Evolutionary conservation across 2,797 vertebrate genomes (phyloP).

Genomic region (Melanotaenia nigrans): DNA sequence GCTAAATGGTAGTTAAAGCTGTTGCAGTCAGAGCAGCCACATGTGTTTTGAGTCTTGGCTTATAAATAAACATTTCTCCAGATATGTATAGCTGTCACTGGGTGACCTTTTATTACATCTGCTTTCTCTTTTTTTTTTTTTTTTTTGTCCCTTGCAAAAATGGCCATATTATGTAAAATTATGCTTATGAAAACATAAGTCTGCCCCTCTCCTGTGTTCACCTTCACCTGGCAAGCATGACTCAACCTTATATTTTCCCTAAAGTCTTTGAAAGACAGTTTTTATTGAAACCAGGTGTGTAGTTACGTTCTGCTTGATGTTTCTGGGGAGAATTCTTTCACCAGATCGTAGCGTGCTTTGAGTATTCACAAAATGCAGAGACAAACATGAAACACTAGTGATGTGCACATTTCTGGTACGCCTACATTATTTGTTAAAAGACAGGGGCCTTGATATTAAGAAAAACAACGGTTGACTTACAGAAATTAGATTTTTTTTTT

Average conservation of each 20-base stretch:
- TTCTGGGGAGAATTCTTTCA: constrained; percentile 61
- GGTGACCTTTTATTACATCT: constrained; percentile 87
- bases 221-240: constrained; percentile 85
- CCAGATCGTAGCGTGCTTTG: constrained; percentile 67
- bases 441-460: constrained; percentile 12
- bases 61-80: constrained; percentile 84
- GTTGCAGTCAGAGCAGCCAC: constrained; percentile 66
- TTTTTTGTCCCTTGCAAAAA: constrained; percentile 66
- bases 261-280: constrained; percentile 67
- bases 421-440: constrained; percentile 25
- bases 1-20: constrained; percentile 66
- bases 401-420: constrained; percentile 14
- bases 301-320: constrained; percentile 64
- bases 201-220: constrained; percentile 77
- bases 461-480: constrained; percentile 28
- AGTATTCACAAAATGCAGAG: constrained; percentile 41
- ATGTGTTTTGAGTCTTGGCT: constrained; percentile 82
- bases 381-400: constrained; percentile 38
- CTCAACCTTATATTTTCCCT: constrained; percentile 79
- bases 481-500: constrained; percentile 14
- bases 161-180: constrained; percentile 86
- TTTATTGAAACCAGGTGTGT: constrained; percentile 86
- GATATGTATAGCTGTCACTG: constrained; percentile 82
- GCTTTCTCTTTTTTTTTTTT: constrained; percentile 83
- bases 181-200: constrained; percentile 87